Evolutionary conservation across 2,113 vertebrate genomes (phyloP), one percentile per base, ranked within the genome.

Genomic region (Carassius gibelio): DNA sequence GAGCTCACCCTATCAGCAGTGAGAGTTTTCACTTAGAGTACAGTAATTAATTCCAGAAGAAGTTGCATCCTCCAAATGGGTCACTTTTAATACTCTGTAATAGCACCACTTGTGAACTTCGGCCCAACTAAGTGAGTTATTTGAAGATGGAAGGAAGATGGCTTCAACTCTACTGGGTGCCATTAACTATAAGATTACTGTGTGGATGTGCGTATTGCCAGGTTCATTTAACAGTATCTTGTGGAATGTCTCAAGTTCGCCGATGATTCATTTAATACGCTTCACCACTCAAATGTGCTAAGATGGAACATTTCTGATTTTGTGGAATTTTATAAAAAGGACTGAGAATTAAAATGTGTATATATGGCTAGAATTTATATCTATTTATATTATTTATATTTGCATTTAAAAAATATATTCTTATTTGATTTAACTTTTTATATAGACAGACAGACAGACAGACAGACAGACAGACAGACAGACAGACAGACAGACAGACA

Each of bases 1-100:
- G 87, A 90, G 82, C 79, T 87, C 90, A 88, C 23, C 55, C 76
- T 77, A 48, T 75, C 74, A 61, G 62, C 87, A 62, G 45, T 66
- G 72, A 83, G 77, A 81, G 76, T 59, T 23, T 78, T 72, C 45
- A 77, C 78, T 48, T 76, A 78, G 84, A 87, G 81, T 75, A 76
- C 75, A 55, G 78, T 82, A 85, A 87, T 89, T 89, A 88, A 90
- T 90, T 80, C 89, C 85, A 90, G 88, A 80, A 88, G 84, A 77
- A 62, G 83, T 91, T 75, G 77, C 85, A 87, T 89, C 89, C 84
- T 91, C 86, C 90, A 91, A 87, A 88, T 89, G 90, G 77, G 86
- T 94, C 92, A 91, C 87, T 89, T 89, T 85, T 83, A 92, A 89
- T 88, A 84, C 85, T 86, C 86, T 80, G 85, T 87, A 87, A 91